These are phyloP conservation scores for Halisarca cf. caerulea DNA, from an alignment of 37 sponge, comb jelly and placozoan genomes.

Conservation along the genomic window DNA sequence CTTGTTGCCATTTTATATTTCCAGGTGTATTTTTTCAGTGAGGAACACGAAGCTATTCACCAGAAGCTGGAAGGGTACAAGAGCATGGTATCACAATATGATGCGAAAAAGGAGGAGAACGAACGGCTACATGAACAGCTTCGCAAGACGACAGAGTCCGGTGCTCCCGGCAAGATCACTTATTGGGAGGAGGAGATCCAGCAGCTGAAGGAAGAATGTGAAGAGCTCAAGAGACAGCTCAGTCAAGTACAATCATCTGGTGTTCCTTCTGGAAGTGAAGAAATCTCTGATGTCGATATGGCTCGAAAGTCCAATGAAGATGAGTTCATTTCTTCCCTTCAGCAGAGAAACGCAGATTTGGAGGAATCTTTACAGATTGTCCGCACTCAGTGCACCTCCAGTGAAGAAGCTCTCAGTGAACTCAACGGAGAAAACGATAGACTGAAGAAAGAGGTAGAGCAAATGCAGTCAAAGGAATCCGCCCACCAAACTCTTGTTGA, in stretches of 20 bases:
- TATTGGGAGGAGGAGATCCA: not conserved
- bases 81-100: conserved; percentile 2
- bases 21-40: not conserved
- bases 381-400: not conserved
- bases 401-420: conserved; percentile 4
- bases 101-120: not conserved
- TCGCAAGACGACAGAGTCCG: not conserved
- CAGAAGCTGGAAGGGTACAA: conserved; percentile 23
- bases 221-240: not conserved
- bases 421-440: not conserved
- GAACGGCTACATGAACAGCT: not conserved
- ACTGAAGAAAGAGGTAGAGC: not conserved
- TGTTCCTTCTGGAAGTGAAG: no score
- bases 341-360: not conserved
- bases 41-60: conserved; percentile 3
- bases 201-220: not conserved
- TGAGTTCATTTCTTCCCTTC: not conserved
- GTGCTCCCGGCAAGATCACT: not conserved
- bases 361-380: not conserved
- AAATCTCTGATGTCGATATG: no score
- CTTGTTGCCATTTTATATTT: not conserved
- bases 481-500: not conserved
- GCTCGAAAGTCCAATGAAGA: not conserved
- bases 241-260: no score
- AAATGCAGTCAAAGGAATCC: not conserved